Base-by-base conservation (phyloP, 1,140 invertebrate genomes). In the Gryon sp. region DNA sequence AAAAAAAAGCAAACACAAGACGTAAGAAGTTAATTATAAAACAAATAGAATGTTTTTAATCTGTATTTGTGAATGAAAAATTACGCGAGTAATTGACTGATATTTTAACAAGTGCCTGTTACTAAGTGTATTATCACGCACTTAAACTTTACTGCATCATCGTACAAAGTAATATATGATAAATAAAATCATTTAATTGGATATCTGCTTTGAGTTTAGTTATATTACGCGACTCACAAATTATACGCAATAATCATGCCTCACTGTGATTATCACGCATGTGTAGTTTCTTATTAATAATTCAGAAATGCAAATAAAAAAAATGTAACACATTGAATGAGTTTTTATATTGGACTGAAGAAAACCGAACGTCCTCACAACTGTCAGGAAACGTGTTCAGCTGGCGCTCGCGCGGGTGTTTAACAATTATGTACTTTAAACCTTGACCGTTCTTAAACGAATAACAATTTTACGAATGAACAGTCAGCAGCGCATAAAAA, bases 161-260 rank as follows among this genome's bases (percentile, higher is more conserved):
- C 20, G 15, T 38, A 18, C 41, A 26, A 34, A 73, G 57, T 72
- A 72, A 72, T 46, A 62, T 14, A 40, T 24, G 22, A 24, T 50
- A n/a, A n/a, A n/a, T n/a, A n/a, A n/a, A n/a, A 72, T 22, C 38
- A 18, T 45, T 28, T 53, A 41, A 14, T 41, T 30, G 34, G 36
- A 8, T 28, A 15, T 53, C 15, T 36, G 9, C 4, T 34, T 4
- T 32, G 18, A 24, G 36, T n/a, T n/a, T n/a, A n/a, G n/a, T n/a
- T n/a, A n/a, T n/a, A n/a, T 53, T 53, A 62, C 16, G 36, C 48
- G 28, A 40, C 18, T 55, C 26, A 26, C 48, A 63, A 72, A 72
- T 72, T 72, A 63, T 32, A 38, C 40, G 57, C 57, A 48, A 72
- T 55, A 60, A 72, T 72, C 57, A 62, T 50, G 57, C 57, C 57